Conservation (phyloP, 2,113 vertebrate genomes). For the Leptocoma aspasia region DNA sequence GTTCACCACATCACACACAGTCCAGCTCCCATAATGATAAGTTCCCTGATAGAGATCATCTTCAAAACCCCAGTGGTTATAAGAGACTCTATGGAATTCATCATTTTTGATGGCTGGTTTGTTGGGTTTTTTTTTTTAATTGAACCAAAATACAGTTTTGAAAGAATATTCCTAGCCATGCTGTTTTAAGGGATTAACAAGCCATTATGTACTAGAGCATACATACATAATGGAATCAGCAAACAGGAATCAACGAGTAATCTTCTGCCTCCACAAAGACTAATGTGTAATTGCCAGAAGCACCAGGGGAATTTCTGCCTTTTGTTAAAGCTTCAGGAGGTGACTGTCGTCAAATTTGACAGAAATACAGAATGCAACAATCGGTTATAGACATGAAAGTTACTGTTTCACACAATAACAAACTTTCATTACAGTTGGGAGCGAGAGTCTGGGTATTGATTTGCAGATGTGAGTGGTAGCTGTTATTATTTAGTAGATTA, state of each 20-base stretch:
- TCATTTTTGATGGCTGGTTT: background rate
- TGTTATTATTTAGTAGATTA: background rate
- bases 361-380: background rate
- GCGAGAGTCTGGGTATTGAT: background rate
- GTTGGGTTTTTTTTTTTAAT: background rate
- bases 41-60: background rate
- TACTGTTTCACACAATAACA: background rate
- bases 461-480: background rate
- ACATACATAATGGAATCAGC: conserved; percentile 42
- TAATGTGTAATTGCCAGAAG: conserved; percentile 41
- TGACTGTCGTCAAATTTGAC: background rate
- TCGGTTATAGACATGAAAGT: background rate
- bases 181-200: conserved; percentile 34
- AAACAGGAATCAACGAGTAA: conserved; percentile 47
- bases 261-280: background rate
- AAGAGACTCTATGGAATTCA: background rate
- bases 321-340: conserved; percentile 40
- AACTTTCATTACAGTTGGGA: background rate
- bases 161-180: background rate
- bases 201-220: background rate
- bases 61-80: conserved; percentile 5
- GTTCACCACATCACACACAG: background rate
- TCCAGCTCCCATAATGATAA: background rate
- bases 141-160: background rate
- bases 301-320: conserved; percentile 18